Evolutionary conservation across 2,113 vertebrate species (phyloP).

Genomic region (Tetraodon nigroviridis): DNA sequence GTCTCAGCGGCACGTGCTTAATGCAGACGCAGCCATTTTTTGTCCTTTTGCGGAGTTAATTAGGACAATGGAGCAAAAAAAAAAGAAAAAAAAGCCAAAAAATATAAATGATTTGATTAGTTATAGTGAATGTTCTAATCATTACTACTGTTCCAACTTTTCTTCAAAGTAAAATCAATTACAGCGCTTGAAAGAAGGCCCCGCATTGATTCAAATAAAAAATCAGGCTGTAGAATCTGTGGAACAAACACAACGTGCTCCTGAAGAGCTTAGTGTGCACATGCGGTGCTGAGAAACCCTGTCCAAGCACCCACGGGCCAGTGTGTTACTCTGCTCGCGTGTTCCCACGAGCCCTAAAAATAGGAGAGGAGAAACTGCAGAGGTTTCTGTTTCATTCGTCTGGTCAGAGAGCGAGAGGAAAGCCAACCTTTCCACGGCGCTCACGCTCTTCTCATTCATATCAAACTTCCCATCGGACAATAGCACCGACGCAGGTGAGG

Average conservation of each 20-base stretch:
- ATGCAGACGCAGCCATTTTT: slow-evolving; percentile 1
- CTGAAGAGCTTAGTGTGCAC: no score
- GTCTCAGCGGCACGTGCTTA: neutral
- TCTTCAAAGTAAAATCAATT: neutral
- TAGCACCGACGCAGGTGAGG: neutral
- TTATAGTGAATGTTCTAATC: slow-evolving; percentile 8
- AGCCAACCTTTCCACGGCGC: slow-evolving; percentile 4
- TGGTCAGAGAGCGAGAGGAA: slow-evolving; percentile 66
- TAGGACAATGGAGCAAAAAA: neutral
- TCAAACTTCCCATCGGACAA: no score
- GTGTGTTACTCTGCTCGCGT: slow-evolving; percentile 18
- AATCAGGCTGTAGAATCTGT: no score
- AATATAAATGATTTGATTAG: slow-evolving; percentile 27
- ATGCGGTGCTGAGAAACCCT: neutral
- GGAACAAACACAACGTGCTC: no score
- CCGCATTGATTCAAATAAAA: no score
- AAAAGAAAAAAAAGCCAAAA: neutral
- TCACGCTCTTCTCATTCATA: neutral
- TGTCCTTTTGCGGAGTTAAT: slow-evolving; percentile 1
- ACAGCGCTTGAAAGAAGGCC: slow-evolving; percentile 2
- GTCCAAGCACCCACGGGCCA: neutral
- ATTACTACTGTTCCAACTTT: slow-evolving; percentile 3
- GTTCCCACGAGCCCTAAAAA: slow-evolving; percentile 53
- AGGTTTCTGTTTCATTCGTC: slow-evolving; percentile 65
- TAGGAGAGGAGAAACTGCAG: slow-evolving; percentile 37